Base-by-base conservation (phyloP, 2,888 invertebrate genomes). In the Heteropelma amictum region DNA sequence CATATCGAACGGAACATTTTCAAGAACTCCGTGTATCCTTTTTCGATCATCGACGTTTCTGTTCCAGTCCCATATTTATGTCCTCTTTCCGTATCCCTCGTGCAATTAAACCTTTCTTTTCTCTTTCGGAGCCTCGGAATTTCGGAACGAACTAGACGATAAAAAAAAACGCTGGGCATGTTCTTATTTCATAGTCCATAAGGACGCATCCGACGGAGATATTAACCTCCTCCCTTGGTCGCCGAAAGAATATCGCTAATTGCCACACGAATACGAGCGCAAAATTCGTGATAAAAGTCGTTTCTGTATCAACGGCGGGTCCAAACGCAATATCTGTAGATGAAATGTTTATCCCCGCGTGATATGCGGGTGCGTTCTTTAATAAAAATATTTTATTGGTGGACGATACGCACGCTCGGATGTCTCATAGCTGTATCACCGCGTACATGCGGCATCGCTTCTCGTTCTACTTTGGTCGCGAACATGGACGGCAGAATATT, bases 211-310 rank as follows among this genome's bases (percentile, higher is more conserved):
- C 73, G 78, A 85, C 83, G 80, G 83, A 86, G 85, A 86, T 83
- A 86, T 85, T 83, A 85, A 86, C 84, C 80, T 72, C 76, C 76
- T 26, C 17, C 45, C 17, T 8, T 23, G 65, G 19, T 47, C 23
- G n/a, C 63, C 68, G 79, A 77, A 80, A 81, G 80, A 86, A 85
- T 84, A 85, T 83, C 84, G 85, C 84, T 87, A 87, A 87, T 87
- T 87, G 83, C 82, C 72, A 45, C 67, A 54, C 63, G n/a, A n/a
- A 54, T 61, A 28, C 56, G 64, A 54, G 45, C 49, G 38, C 61
- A 26, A 28, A 3, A 42, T n/a, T 45, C 30, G 28, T n/a, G 33
- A 42, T 40, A 47, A 33, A 8, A 30, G 19, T n/a, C 19, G n/a
- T 23, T 30, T 42, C 1, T 30, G 26, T 21, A 53, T 42, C 14